A percentile compares a stretch with the other conserved stretches of the same genome.
Conservation (phyloP, 1,140 invertebrate species). For the Stenopsyche tienmushanensis region DNA sequence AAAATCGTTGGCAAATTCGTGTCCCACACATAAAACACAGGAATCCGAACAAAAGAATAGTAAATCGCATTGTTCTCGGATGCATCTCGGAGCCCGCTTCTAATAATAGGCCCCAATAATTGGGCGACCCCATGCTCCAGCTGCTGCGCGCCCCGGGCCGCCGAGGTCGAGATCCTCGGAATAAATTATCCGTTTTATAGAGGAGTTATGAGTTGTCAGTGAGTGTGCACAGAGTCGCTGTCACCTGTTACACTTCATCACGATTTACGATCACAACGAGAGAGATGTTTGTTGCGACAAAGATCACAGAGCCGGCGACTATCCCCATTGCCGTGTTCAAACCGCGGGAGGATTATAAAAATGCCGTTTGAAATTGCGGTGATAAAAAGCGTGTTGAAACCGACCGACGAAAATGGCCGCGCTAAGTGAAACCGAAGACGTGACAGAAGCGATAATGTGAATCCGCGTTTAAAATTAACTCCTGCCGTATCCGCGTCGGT, state of each 20-base stretch:
- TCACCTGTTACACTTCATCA: constrained; percentile 38
- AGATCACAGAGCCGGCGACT: background rate
- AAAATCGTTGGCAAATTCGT: too few species aligned
- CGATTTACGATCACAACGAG: constrained; percentile 24
- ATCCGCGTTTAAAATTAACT: too few species aligned
- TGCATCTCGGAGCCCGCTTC: background rate
- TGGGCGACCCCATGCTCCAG: background rate
- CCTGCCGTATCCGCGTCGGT: too few species aligned
- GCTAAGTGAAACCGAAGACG: background rate
- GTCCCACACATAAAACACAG: background rate
- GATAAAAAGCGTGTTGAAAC: background rate
- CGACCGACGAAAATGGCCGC: background rate
- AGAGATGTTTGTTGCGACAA: constrained; percentile 2
- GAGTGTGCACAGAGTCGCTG: constrained; percentile 23
- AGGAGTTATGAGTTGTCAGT: constrained; percentile 41
- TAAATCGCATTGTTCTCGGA: too few species aligned
- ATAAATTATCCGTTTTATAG: constrained; percentile 40
- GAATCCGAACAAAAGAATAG: background rate
- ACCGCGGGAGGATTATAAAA: background rate
- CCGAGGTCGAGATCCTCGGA: constrained; percentile 26
- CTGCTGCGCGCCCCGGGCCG: background rate
- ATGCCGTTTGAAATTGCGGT: background rate
- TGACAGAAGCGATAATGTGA: too few species aligned
- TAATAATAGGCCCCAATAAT: background rate
- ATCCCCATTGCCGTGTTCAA: background rate